phyloP scores from a whole-genome alignment of 92 coral and sea anemone genomes.

The Bergia puertoricense region DNA sequence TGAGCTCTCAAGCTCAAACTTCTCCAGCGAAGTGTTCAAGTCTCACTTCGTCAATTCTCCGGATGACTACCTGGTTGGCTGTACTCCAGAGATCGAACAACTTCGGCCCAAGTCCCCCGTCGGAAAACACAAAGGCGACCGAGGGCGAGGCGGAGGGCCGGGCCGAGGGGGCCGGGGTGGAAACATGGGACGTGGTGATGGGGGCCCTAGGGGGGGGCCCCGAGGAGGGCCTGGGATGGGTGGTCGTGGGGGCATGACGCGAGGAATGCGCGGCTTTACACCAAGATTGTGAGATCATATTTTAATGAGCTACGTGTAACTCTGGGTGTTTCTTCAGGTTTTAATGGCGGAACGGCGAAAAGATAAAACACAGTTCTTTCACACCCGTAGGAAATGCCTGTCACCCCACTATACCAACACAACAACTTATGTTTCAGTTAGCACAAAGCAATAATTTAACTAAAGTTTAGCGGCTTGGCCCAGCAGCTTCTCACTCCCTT shows the following conservation, averaged over 20 bases:
- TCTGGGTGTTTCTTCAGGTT: background rate
- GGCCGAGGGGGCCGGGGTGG: slow-evolving; percentile 66
- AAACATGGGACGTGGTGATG: slow-evolving; percentile 69
- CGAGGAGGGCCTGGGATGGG: slow-evolving; percentile 84
- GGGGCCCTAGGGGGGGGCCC: slow-evolving; percentile 72
- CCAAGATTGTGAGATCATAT: slow-evolving; percentile 56
- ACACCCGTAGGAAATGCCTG: too few relatives aligned
- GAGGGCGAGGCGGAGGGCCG: slow-evolving; percentile 82
- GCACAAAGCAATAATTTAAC: too few relatives aligned
- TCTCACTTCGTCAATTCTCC: slow-evolving; percentile 84
- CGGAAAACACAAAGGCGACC: slow-evolving; percentile 94
- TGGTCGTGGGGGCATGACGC: slow-evolving; percentile 78
- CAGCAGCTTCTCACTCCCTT: too few relatives aligned
- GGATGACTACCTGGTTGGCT: slow-evolving; percentile 88
- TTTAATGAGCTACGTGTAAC: slow-evolving; percentile 39
- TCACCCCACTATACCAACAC: too few relatives aligned
- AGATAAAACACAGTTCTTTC: too few relatives aligned
- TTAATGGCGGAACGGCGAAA: too few relatives aligned
- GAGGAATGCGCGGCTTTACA: slow-evolving; percentile 69
- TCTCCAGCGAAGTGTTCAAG: slow-evolving; percentile 93
- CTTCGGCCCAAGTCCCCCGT: slow-evolving; percentile 97
- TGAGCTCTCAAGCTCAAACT: slow-evolving; percentile 88
- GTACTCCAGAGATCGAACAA: slow-evolving; percentile 92
- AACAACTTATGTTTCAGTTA: too few relatives aligned
- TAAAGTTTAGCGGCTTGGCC: too few relatives aligned